These are phyloP conservation scores for Idris sp. DNA, from an alignment of 1,140 invertebrate genomes.

Conservation along the genomic window DNA sequence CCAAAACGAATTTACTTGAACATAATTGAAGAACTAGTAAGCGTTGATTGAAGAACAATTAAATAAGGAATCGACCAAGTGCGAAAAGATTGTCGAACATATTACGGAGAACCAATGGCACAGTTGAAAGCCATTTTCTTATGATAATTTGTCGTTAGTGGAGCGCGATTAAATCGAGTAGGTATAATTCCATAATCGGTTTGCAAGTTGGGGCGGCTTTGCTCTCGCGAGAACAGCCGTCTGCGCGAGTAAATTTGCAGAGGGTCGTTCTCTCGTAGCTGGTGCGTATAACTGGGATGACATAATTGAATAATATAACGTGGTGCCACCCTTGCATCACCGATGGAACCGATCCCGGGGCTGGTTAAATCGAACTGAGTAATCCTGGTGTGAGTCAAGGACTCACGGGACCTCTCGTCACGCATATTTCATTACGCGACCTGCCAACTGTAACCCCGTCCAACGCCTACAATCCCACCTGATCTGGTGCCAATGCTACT, in stretches of 20 bases:
- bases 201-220: constrained; percentile 58
- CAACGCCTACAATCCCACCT: constrained; percentile 61
- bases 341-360: constrained; percentile 58
- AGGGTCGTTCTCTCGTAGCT: constrained; percentile 65
- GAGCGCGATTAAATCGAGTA: constrained; percentile 75
- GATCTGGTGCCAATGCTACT: constrained; percentile 34
- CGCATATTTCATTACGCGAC: constrained; percentile 78
- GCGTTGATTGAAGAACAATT: background rate
- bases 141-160: constrained; percentile 72
- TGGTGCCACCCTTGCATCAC: constrained; percentile 67
- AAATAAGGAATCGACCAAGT: constrained; percentile 24
- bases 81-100: constrained; percentile 22
- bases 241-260: constrained; percentile 53
- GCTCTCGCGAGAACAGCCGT: constrained; percentile 59
- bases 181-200: constrained; percentile 76
- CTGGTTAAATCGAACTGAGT: constrained; percentile 69
- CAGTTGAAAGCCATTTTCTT: constrained; percentile 59
- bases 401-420: constrained; percentile 76
- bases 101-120: constrained; percentile 46
- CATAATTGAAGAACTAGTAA: no score
- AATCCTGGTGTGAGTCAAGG: constrained; percentile 72
- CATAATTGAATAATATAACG: constrained; percentile 79
- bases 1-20: no score
- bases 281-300: constrained; percentile 76
- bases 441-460: constrained; percentile 63